phyloP scores from a whole-genome alignment of 2,888 invertebrate species.

The Monoplex corrugatus region DNA sequence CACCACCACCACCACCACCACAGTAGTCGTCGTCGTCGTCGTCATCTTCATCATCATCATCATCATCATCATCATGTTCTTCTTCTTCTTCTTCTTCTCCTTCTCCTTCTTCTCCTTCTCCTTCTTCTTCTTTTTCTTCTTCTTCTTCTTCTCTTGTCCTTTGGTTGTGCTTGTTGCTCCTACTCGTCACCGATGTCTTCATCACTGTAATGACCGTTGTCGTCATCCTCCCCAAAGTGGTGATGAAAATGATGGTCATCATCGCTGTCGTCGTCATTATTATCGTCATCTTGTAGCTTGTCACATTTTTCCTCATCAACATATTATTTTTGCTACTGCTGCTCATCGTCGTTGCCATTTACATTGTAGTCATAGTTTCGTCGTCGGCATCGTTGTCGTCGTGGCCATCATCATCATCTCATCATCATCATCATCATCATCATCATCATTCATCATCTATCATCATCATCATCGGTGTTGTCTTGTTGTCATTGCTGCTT shows the following conservation, averaged over 20 bases:
- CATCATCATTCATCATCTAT: constrained; percentile 38
- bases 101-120: constrained; percentile 40
- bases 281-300: constrained; percentile 7
- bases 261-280: neutral
- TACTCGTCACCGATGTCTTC: too few species aligned
- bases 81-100: constrained; percentile 30
- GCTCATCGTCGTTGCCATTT: too few species aligned
- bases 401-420: constrained; percentile 38
- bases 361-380: too few species aligned
- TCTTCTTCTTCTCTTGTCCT: constrained; percentile 1
- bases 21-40: too few species aligned
- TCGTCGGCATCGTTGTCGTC: neutral
- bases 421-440: constrained; percentile 45
- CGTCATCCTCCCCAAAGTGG: too few species aligned
- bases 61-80: neutral
- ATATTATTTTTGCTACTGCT: constrained; percentile 37
- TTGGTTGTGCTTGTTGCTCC: neutral
- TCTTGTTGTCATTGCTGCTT: too few species aligned
- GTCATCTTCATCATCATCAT: neutral
- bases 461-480: neutral
- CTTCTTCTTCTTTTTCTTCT: constrained; percentile 43
- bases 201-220: too few species aligned
- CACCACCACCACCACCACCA: too few species aligned
- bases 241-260: too few species aligned
- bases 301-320: constrained; percentile 43